Percentiles rank a stretch among this genome's conserved stretches.
Conservation (phyloP, 1,140 invertebrate species). For the Cherax destructor region DNA sequence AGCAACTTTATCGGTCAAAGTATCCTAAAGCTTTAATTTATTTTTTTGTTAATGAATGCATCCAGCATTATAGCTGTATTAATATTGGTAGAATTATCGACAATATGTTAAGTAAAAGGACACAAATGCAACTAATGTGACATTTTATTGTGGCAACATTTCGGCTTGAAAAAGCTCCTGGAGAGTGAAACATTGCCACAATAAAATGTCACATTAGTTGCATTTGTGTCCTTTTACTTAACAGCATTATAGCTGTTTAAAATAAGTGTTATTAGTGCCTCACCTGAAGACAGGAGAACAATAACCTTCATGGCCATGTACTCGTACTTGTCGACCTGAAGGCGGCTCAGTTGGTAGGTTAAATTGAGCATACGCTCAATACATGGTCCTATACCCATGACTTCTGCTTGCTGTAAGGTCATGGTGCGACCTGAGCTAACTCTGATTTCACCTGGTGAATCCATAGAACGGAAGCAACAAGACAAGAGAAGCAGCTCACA, state of each 20-base stretch:
- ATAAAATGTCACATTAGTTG: too few relatives aligned
- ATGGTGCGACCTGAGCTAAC: constrained; percentile 80
- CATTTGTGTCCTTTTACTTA: too few relatives aligned
- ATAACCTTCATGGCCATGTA: constrained; percentile 96
- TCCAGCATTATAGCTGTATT: not conserved
- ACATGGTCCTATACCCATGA: constrained; percentile 85
- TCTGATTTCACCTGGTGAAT: constrained; percentile 89
- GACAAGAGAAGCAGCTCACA: constrained; percentile 95
- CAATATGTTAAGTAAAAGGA: too few relatives aligned
- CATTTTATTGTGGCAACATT: too few relatives aligned
- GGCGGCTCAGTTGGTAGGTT: constrained; percentile 90
- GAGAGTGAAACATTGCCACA: too few relatives aligned
- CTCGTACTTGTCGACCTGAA: constrained; percentile 96
- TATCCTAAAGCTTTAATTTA: too few relatives aligned
- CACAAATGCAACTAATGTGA: too few relatives aligned
- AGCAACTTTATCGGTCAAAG: too few relatives aligned
- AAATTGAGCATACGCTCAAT: constrained; percentile 96
- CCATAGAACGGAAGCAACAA: constrained; percentile 92
- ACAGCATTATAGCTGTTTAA: not conserved
- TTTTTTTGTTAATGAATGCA: too few relatives aligned
- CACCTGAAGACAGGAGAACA: constrained; percentile 94
- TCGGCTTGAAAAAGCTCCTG: too few relatives aligned
- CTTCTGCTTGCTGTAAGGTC: constrained; percentile 77
- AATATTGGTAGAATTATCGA: too few relatives aligned
- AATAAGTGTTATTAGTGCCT: constrained; percentile 64